Percentiles rank a stretch among this genome's conserved stretches.
These are phyloP conservation scores for Drosophila grimshawi DNA, from an alignment of 1,140 invertebrate species.

Conservation along the genomic window DNA sequence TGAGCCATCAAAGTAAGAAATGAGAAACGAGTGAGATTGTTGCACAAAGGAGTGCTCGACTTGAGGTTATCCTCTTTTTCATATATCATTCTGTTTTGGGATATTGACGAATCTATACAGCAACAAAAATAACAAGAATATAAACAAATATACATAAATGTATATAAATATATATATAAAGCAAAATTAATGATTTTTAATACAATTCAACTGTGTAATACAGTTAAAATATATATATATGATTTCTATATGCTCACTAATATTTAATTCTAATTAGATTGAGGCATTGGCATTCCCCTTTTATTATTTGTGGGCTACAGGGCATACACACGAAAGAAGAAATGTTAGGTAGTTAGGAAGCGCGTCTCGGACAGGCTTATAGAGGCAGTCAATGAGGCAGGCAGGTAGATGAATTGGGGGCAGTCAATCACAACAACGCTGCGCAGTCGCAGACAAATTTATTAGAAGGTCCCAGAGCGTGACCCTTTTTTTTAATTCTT, in stretches of 20 bases:
- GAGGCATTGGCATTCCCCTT: not conserved
- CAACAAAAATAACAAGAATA: too few species aligned
- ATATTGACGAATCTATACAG: too few species aligned
- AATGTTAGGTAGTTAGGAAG: slow-evolving; percentile 39
- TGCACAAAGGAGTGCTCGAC: not conserved
- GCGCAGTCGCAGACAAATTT: slow-evolving; percentile 61
- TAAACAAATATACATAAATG: too few species aligned
- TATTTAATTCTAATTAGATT: too few species aligned
- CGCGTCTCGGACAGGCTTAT: slow-evolving; percentile 1
- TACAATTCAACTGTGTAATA: too few species aligned
- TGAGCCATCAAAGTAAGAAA: slow-evolving; percentile 12
- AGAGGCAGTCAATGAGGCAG: not conserved
- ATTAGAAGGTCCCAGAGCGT: slow-evolving; percentile 57
- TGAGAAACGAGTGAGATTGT: not conserved
- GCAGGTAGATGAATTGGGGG: slow-evolving; percentile 69
- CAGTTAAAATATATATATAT: too few species aligned
- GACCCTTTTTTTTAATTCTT: slow-evolving; percentile 52
- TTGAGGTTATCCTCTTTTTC: not conserved
- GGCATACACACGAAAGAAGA: slow-evolving; percentile 12
- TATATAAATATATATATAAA: too few species aligned
- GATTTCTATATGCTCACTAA: too few species aligned
- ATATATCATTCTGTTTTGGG: too few species aligned
- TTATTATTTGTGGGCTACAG: not conserved
- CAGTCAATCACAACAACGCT: slow-evolving; percentile 68
- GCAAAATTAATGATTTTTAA: too few species aligned